Evolutionary conservation across 2,888 invertebrate species (phyloP).

Genomic region (Luperina nickerlii): DNA sequence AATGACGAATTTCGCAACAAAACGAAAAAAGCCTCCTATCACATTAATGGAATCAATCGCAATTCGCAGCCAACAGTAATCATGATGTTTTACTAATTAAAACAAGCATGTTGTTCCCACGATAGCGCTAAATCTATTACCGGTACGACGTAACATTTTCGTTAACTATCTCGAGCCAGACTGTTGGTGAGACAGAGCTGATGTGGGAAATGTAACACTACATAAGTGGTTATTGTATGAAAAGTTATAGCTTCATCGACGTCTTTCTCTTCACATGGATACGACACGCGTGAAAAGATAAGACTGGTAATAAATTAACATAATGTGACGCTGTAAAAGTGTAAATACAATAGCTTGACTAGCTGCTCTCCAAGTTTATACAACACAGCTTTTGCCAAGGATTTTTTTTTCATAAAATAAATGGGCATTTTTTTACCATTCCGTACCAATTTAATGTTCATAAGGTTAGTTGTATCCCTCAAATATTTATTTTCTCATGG

Average conservation of each 20-base stretch:
- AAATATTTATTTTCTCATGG: slow-evolving; percentile 33
- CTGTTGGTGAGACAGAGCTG: slow-evolving; percentile 38
- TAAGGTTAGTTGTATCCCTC: neutral
- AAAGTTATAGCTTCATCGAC: slow-evolving; percentile 50
- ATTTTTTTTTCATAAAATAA: neutral
- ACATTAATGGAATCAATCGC: slow-evolving; percentile 23
- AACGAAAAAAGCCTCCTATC: neutral
- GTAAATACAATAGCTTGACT: slow-evolving; percentile 27
- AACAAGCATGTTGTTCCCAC: slow-evolving; percentile 54
- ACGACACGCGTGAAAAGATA: slow-evolving; percentile 37
- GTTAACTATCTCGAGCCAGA: slow-evolving; percentile 42
- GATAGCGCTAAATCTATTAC: slow-evolving; percentile 52
- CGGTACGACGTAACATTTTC: slow-evolving; percentile 60
- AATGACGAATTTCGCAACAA: slow-evolving; percentile 13
- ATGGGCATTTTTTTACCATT: neutral
- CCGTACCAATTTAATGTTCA: neutral
- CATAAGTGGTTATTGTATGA: slow-evolving; percentile 58
- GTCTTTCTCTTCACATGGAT: slow-evolving; percentile 51
- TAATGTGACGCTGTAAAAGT: slow-evolving; percentile 34
- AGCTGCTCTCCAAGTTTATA: slow-evolving; percentile 11
- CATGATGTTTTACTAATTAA: slow-evolving; percentile 38
- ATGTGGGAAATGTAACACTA: slow-evolving; percentile 68
- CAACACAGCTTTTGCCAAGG: neutral
- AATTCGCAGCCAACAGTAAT: slow-evolving; percentile 10
- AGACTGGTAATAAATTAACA: slow-evolving; percentile 32